Percentiles rank a stretch among this genome's conserved stretches.
Conservation (phyloP, 1,140 invertebrate genomes). For the Drosophila pruinosa region DNA sequence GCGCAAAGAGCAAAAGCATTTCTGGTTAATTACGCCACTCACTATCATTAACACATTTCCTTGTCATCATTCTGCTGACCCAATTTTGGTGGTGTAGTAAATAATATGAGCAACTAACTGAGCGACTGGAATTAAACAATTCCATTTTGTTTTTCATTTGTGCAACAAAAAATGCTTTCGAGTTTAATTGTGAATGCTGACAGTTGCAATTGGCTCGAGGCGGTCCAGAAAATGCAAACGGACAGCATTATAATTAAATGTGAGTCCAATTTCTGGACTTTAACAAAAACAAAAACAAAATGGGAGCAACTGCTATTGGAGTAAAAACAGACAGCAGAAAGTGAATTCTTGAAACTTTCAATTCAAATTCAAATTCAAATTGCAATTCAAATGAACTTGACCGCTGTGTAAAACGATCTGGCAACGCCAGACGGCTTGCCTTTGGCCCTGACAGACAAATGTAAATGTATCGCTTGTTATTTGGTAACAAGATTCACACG, state of each 20-base stretch:
- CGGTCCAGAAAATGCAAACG: neutral
- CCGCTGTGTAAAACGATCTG: constrained; percentile 6
- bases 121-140: constrained; percentile 27
- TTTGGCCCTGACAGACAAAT: constrained; percentile 41
- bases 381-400: constrained; percentile 21
- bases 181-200: constrained; percentile 35
- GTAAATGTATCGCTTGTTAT: constrained; percentile 20
- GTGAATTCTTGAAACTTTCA: neutral
- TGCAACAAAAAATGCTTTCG: constrained; percentile 28
- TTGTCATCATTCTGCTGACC: constrained; percentile 68
- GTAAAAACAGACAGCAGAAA: neutral
- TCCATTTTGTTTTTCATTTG: constrained; percentile 31
- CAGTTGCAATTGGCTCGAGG: constrained; percentile 46
- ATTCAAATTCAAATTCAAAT: neutral
- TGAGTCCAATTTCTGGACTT: constrained; percentile 52
- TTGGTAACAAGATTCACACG: constrained; percentile 59
- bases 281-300: constrained; percentile 9
- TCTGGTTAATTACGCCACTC: constrained; percentile 64
- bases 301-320: neutral
- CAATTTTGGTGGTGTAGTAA: constrained; percentile 50
- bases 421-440: neutral
- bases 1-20: constrained; percentile 36
- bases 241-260: constrained; percentile 56
- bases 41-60: constrained; percentile 72
- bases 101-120: constrained; percentile 44